phyloP scores from a whole-genome alignment of 2,797 vertebrate genomes.

The Adrianichthys oophorus region DNA sequence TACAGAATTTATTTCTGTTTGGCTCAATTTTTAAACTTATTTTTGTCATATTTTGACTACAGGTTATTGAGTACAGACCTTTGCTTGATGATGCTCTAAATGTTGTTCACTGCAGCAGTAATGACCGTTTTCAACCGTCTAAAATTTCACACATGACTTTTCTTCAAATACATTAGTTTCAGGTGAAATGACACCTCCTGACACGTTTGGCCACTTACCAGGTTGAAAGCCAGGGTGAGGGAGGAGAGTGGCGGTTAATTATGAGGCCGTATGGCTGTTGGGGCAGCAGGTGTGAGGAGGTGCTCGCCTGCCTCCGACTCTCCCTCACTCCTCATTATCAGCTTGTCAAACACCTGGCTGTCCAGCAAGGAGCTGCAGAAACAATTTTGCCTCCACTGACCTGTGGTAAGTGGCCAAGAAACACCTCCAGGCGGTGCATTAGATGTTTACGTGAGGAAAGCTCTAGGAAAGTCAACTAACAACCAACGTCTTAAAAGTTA shows the following conservation, averaged over 20 bases:
- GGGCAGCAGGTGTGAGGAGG: conserved; percentile 64
- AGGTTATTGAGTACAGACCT: too few relatives aligned
- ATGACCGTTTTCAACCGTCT: conserved; percentile 34
- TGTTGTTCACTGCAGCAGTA: conserved; percentile 1
- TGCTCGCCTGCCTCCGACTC: conserved; percentile 46
- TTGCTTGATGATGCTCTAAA: not conserved
- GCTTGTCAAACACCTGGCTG: conserved; percentile 51
- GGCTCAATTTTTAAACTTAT: too few relatives aligned
- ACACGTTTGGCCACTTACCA: conserved; percentile 42
- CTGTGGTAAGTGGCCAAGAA: conserved; percentile 8
- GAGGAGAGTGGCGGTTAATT: conserved; percentile 36
- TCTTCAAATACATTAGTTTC: conserved; percentile 32
- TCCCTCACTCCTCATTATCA: conserved; percentile 61
- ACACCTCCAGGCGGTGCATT: conserved; percentile 22
- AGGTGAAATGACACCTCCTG: conserved; percentile 46
- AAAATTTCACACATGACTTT: conserved; percentile 27
- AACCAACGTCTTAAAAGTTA: conserved; percentile 33
- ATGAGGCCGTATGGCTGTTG: conserved; percentile 24
- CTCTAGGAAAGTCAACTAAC: conserved; percentile 11
- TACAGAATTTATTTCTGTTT: too few relatives aligned
- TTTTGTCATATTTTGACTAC: too few relatives aligned
- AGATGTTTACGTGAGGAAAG: conserved; percentile 10
- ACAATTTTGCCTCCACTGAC: conserved; percentile 2
- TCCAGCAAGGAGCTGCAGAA: conserved; percentile 24
- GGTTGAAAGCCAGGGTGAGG: conserved; percentile 25